phyloP scores from a whole-genome alignment of 2,888 invertebrate genomes.

The Nomada flava region DNA sequence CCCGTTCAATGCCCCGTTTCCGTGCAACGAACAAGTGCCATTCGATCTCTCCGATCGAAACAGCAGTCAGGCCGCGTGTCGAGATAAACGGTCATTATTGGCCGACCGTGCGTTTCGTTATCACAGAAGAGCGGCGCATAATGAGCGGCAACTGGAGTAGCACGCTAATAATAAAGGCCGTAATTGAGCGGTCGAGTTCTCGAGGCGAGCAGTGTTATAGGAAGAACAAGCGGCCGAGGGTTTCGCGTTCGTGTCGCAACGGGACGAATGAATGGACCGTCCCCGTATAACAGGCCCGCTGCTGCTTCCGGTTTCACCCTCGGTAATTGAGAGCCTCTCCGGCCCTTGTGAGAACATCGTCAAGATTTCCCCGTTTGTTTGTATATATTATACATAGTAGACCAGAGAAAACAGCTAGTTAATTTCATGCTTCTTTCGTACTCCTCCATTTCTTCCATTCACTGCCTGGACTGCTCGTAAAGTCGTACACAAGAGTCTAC shows the following conservation, averaged over 20 bases:
- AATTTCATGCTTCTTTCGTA: too few relatives aligned
- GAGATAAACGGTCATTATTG: slow-evolving; percentile 68
- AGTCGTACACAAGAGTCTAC: too few relatives aligned
- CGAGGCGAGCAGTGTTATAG: slow-evolving; percentile 56
- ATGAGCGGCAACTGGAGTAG: slow-evolving; percentile 69
- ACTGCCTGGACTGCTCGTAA: too few relatives aligned
- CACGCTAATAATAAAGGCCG: slow-evolving; percentile 77
- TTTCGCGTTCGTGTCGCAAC: slow-evolving; percentile 47
- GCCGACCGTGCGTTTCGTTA: slow-evolving; percentile 66
- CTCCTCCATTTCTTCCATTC: too few relatives aligned
- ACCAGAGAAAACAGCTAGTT: too few relatives aligned
- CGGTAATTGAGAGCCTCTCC: slow-evolving; percentile 47
- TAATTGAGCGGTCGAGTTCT: slow-evolving; percentile 74
- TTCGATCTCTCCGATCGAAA: slow-evolving; percentile 29
- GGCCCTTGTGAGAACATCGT: slow-evolving; percentile 45
- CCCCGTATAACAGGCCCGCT: slow-evolving; percentile 41
- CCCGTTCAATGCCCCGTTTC: slow-evolving; percentile 21
- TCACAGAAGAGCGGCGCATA: slow-evolving; percentile 63
- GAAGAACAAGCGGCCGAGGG: slow-evolving; percentile 56
- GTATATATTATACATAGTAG: background rate
- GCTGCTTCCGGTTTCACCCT: slow-evolving; percentile 49
- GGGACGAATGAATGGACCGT: slow-evolving; percentile 57
- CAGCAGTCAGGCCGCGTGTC: slow-evolving; percentile 63
- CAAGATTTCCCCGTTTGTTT: slow-evolving; percentile 22
- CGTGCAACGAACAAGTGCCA: background rate